Evolutionary conservation across 2,113 vertebrate species (phyloP).

Genomic region (Hiodon alosoides): DNA sequence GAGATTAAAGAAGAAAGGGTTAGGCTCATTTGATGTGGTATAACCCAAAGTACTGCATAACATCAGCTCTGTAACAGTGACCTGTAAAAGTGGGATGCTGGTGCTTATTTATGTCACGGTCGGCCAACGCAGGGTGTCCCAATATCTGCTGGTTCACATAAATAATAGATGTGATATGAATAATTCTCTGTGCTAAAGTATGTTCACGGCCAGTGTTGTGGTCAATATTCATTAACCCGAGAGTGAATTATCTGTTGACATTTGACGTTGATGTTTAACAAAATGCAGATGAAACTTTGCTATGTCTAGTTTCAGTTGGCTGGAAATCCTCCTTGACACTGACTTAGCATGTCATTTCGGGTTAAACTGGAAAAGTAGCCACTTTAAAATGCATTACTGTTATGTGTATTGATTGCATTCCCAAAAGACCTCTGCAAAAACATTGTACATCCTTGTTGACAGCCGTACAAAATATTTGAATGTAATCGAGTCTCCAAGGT

Average conservation of each 20-base stretch:
- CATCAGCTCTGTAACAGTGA: too few relatives aligned
- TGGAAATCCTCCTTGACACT: constrained; percentile 13
- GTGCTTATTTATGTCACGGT: too few relatives aligned
- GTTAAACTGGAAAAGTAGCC: constrained; percentile 17
- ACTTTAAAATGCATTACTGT: constrained; percentile 16
- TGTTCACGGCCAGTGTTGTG: constrained; percentile 3
- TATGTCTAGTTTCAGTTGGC: not conserved
- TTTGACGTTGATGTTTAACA: constrained; percentile 13
- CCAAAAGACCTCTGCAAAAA: not conserved
- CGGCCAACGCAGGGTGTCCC: not conserved
- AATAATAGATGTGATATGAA: constrained; percentile 13
- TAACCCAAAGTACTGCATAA: too few relatives aligned
- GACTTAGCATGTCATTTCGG: constrained; percentile 13
- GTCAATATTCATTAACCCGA: constrained; percentile 5
- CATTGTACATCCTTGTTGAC: constrained; percentile 21
- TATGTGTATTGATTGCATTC: constrained; percentile 8
- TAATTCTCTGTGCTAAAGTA: constrained; percentile 8
- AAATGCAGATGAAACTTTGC: not conserved
- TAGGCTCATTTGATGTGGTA: not conserved
- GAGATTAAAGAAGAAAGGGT: constrained; percentile 10
- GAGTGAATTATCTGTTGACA: constrained; percentile 17
- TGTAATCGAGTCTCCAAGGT: constrained; percentile 16
- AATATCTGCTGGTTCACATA: not conserved
- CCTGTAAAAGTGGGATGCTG: too few relatives aligned
- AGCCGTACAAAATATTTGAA: constrained; percentile 24